A percentile compares a stretch with the other conserved stretches of the same genome.
Conservation (phyloP, 2,888 invertebrate species). For the Sminthurinus aureus region DNA sequence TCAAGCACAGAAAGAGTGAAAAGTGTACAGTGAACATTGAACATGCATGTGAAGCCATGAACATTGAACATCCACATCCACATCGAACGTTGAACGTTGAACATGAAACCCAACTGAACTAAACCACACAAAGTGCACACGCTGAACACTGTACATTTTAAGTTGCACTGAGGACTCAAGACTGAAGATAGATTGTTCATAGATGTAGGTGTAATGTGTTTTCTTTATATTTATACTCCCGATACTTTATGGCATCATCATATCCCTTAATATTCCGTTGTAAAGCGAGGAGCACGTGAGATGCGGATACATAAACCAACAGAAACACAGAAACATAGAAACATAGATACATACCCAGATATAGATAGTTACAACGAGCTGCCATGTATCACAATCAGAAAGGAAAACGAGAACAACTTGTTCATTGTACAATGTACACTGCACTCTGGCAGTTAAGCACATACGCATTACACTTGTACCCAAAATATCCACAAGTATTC, state of each 20-base stretch:
- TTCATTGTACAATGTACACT: no score
- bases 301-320: neutral
- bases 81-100: no score
- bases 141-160: no score
- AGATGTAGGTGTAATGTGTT: neutral
- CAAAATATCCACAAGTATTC: neutral
- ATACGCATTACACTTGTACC: neutral
- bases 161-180: neutral
- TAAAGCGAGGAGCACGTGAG: no score
- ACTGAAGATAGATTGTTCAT: neutral
- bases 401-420: neutral
- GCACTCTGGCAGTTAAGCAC: no score
- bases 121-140: neutral
- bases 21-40: neutral
- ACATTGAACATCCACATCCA: neutral
- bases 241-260: constrained; percentile 16
- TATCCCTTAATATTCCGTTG: neutral
- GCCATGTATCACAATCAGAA: neutral
- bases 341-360: neutral
- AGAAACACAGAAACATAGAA: neutral
- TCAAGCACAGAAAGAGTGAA: no score
- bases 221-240: neutral
- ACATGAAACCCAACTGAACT: neutral
- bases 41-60: neutral
- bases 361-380: neutral